A percentile compares a stretch with the other conserved stretches of the same genome.
Evolutionary conservation across 2,888 invertebrate genomes (phyloP).

Genomic region (Steinernema hermaphroditum): DNA sequence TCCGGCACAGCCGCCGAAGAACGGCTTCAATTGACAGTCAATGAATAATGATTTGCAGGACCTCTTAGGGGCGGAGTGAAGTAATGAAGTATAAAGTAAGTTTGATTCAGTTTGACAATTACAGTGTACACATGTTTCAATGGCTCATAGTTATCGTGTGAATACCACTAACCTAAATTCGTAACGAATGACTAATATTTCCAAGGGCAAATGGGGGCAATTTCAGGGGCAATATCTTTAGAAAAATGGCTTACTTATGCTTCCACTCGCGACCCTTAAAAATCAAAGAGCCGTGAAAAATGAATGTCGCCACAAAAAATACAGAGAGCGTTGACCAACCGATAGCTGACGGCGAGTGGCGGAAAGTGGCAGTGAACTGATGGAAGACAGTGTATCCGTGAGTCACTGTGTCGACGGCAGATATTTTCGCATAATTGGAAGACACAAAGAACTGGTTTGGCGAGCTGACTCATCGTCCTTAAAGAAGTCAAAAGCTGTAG

Average conservation of each 20-base stretch:
- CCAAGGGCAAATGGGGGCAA: too few relatives aligned
- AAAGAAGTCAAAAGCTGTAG: too few relatives aligned
- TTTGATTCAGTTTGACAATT: too few relatives aligned
- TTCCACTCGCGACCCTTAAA: too few relatives aligned
- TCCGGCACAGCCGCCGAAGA: neutral
- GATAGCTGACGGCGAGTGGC: neutral
- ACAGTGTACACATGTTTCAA: too few relatives aligned
- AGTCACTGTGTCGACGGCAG: neutral
- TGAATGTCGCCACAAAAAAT: neutral
- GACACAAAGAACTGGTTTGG: slow-evolving; percentile 10
- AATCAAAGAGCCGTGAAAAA: slow-evolving; percentile 8
- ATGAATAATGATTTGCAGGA: slow-evolving; percentile 8
- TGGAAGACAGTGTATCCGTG: neutral
- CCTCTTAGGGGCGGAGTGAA: too few relatives aligned
- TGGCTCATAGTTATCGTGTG: too few relatives aligned
- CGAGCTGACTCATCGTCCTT: neutral
- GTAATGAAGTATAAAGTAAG: too few relatives aligned
- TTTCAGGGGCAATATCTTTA: too few relatives aligned
- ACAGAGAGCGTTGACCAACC: slow-evolving; percentile 5
- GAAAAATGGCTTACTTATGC: too few relatives aligned
- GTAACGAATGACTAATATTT: too few relatives aligned
- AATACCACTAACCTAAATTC: too few relatives aligned
- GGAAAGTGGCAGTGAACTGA: slow-evolving; percentile 5
- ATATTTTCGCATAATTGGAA: slow-evolving; percentile 17
- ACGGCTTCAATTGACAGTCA: slow-evolving; percentile 7